Base-by-base conservation (phyloP, 92 coral and sea anemone species). In the Pocillopora grandis region DNA sequence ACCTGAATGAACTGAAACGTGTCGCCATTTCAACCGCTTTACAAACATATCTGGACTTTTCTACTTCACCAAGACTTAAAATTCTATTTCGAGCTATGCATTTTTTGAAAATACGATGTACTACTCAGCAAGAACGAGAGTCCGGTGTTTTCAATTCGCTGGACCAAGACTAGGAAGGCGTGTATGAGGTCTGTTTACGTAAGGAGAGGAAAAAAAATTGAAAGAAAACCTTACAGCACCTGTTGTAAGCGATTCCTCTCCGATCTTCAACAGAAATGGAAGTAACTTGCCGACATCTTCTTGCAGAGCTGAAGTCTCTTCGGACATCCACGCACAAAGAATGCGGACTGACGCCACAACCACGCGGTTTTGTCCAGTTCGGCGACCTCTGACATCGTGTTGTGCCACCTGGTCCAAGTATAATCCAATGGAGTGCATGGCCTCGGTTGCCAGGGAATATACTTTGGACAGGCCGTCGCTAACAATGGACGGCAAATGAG, bases 321-420 rank as follows among this genome's bases (percentile, higher is more conserved):
- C 99, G 27, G 99, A 95, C 81, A 96, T 82, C 99, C 99, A 96
- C 0, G 92, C 91, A 87, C 96, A 84, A 48, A 96, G 75, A 35
- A 94, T 88, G 64, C 97, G 87, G 12, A 92, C 92, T 48, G 98
- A 92, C 12, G 98, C 99, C 12, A 85, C 57, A 62, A 94, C 76
- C 69, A 94, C 77, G 2, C 89, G 83, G 58, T 57, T 23, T 69
- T 88, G 80, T 23, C 77, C 72, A 5, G 19, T 63, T 16, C 27
- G 77, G 80, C 63, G 8, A 19, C 20, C 37, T 65, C 17, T 62
- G 56, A 62, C 16, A 21, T 17, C 10, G 0, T 11, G 2, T 2
- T 12, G 36, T 9, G 78, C 66, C 15, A 90, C 88, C 84, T 72
- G 83, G 49, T 88, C 80, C 21, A 96, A 89, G 67, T 89, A 92